These are phyloP conservation scores for Sebastes hubbsi DNA, from an alignment of 2,797 vertebrate species.

Conservation along the genomic window DNA sequence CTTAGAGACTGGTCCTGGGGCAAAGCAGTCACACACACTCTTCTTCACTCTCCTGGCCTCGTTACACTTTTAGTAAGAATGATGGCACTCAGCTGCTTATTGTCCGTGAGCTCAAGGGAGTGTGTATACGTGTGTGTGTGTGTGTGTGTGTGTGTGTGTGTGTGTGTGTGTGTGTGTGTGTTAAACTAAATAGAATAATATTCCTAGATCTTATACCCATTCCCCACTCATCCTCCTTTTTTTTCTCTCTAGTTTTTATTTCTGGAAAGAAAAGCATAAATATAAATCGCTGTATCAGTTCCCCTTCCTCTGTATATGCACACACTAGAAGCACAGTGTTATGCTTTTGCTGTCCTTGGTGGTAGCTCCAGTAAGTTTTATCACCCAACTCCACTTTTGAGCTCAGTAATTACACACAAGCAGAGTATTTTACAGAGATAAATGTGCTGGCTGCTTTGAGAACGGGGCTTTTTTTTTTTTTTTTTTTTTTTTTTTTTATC, in stretches of 20 bases:
- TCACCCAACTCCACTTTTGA: conserved; percentile 60
- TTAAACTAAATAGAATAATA: conserved; percentile 32
- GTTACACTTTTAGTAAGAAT: conserved; percentile 72
- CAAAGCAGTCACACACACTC: conserved; percentile 67
- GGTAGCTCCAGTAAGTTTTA: conserved; percentile 61
- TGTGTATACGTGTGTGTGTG: neutral
- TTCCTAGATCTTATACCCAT: conserved; percentile 30
- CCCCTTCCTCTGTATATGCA: conserved; percentile 4
- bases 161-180: neutral
- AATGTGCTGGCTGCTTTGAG: conserved; percentile 65
- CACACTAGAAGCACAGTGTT: conserved; percentile 23
- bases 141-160: neutral
- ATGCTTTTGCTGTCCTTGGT: conserved; percentile 41
- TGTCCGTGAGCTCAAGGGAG: conserved; percentile 36
- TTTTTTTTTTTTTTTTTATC: conserved; percentile 28
- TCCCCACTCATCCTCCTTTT: conserved; percentile 18
- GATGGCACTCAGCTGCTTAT: conserved; percentile 64
- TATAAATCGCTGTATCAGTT: conserved; percentile 38
- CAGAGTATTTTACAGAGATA: conserved; percentile 69
- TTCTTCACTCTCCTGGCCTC: conserved; percentile 63
- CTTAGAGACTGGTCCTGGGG: conserved; percentile 79
- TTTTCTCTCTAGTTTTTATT: conserved; percentile 33
- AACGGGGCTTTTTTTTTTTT: conserved; percentile 40
- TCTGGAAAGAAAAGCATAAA: conserved; percentile 42
- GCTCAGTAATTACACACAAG: conserved; percentile 73